Evolutionary conservation across 2,888 invertebrate species (phyloP).

Genomic region (Choreutis nemorana): DNA sequence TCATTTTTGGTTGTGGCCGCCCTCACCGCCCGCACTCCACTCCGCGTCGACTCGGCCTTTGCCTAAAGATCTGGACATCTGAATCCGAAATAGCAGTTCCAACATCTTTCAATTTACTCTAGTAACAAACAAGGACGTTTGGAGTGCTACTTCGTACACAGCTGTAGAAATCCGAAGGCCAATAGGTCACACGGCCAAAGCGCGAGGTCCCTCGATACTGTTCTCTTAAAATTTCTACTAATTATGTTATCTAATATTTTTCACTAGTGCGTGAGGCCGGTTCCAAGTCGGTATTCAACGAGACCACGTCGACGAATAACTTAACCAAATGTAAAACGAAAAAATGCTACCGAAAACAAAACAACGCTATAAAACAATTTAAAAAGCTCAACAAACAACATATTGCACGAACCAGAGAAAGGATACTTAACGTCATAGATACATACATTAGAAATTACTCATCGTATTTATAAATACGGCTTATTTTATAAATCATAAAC

Average conservation of each 20-base stretch:
- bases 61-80: constrained; percentile 6
- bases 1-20: no score
- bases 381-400: constrained; percentile 56
- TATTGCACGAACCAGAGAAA: constrained; percentile 56
- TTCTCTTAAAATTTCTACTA: no score
- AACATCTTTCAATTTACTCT: no score
- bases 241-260: constrained; percentile 2
- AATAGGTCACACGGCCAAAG: no score
- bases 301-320: constrained; percentile 2
- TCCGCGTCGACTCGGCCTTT: constrained; percentile 15
- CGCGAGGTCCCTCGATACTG: no score
- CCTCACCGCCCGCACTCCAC: constrained; percentile 19
- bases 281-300: constrained; percentile 17
- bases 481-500: constrained; percentile 57
- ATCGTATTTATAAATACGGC: constrained; percentile 34
- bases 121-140: background rate
- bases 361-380: constrained; percentile 42
- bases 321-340: constrained; percentile 13
- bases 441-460: no score
- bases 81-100: constrained; percentile 3
- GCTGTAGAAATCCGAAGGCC: no score
- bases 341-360: constrained; percentile 23
- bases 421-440: constrained; percentile 29
- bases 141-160: background rate
- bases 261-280: constrained; percentile 18